These are phyloP conservation scores for Notocelia uddmanniana DNA, from an alignment of 2,888 invertebrate species.

Conservation along the genomic window DNA sequence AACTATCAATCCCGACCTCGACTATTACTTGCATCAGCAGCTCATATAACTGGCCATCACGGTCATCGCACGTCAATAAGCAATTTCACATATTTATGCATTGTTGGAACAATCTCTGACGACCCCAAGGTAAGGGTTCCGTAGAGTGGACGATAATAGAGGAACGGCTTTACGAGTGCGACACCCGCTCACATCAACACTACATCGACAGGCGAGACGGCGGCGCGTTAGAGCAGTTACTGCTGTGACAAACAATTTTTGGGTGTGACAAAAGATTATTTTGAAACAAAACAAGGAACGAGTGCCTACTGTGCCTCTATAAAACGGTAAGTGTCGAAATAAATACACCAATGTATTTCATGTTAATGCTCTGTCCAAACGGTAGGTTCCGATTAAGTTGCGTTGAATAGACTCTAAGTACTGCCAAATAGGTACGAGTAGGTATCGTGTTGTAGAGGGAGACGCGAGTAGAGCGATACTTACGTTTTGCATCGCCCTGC, in stretches of 20 bases:
- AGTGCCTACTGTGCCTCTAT: too few relatives aligned
- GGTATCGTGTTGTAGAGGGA: background rate
- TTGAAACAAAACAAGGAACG: background rate
- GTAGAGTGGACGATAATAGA: conserved; percentile 76
- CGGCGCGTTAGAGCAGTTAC: conserved; percentile 50
- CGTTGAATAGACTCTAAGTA: background rate
- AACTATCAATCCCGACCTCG: background rate
- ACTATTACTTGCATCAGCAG: conserved; percentile 9
- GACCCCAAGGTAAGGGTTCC: conserved; percentile 65
- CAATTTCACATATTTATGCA: conserved; percentile 54
- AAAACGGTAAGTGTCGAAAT: background rate
- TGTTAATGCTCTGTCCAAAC: background rate
- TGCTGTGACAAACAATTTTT: conserved; percentile 54
- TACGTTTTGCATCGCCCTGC: background rate
- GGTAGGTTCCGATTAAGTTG: background rate
- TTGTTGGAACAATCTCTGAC: conserved; percentile 54
- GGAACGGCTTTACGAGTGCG: conserved; percentile 78
- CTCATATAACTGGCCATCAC: conserved; percentile 15
- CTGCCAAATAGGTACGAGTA: too few relatives aligned
- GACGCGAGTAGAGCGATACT: background rate
- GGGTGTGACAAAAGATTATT: conserved; percentile 48
- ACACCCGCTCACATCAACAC: conserved; percentile 80
- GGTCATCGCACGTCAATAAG: conserved; percentile 38
- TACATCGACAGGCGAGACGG: conserved; percentile 57
- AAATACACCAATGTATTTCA: background rate